Evolutionary conservation across 1,140 invertebrate species (phyloP).

Genomic region (Bathynomus jamesi): DNA sequence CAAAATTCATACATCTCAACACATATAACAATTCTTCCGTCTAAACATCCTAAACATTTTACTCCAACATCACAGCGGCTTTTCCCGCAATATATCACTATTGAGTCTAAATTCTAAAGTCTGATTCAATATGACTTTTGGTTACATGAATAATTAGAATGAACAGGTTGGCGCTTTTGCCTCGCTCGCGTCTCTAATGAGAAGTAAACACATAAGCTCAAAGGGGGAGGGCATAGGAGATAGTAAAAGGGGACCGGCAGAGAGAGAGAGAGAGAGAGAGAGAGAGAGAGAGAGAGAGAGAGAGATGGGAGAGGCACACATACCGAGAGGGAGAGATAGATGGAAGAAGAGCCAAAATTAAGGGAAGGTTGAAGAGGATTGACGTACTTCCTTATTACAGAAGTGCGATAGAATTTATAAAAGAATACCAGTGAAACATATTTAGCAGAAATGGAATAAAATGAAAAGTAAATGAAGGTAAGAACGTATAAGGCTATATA

Average conservation of each 20-base stretch:
- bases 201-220: neutral
- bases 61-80: neutral
- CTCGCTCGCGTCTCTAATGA: neutral
- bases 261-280: neutral
- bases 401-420: no score
- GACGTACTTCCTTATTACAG: no score
- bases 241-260: neutral
- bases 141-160: neutral
- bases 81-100: neutral
- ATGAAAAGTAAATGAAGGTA: no score
- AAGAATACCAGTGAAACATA: no score
- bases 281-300: constrained; percentile 4
- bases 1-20: neutral
- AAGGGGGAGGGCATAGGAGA: neutral
- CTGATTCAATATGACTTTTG: neutral
- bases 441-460: no score
- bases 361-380: neutral
- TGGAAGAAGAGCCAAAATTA: neutral
- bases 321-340: neutral
- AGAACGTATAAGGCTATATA: no score
- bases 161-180: neutral
- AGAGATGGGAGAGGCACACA: neutral
- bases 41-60: neutral
- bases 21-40: neutral
- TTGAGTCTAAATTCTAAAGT: neutral